phyloP scores from a whole-genome alignment of 2,888 invertebrate species.

The Drosophila algonquin region DNA sequence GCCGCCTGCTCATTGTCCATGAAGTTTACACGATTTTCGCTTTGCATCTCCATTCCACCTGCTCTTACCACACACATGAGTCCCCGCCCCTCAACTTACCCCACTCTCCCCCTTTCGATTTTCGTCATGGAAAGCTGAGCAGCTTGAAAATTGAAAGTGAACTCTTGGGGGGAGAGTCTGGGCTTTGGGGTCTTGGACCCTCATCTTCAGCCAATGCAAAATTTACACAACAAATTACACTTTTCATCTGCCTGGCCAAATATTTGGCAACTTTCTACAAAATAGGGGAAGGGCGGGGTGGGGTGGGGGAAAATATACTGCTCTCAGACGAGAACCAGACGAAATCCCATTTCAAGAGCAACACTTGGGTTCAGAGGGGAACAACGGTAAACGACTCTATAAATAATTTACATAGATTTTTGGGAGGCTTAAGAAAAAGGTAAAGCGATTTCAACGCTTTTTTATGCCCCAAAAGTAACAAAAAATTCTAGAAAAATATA shows the following conservation, averaged over 20 bases:
- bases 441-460: not conserved
- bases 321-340: not conserved
- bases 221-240: constrained; percentile 40
- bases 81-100: not conserved
- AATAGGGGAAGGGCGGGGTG: not conserved
- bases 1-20: constrained; percentile 72
- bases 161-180: not conserved
- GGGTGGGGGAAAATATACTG: not conserved
- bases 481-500: too few relatives aligned
- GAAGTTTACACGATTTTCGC: constrained; percentile 70
- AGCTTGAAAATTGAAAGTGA: constrained; percentile 53
- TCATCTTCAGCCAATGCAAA: not conserved
- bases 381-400: not conserved
- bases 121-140: constrained; percentile 27
- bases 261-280: constrained; percentile 39
- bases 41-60: constrained; percentile 34
- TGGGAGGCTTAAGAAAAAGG: not conserved
- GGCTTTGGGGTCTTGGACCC: not conserved
- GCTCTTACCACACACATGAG: constrained; percentile 49
- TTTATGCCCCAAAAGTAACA: too few relatives aligned
- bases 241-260: constrained; percentile 32
- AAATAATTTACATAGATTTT: not conserved
- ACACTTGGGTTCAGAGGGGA: not conserved
- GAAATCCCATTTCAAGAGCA: not conserved
- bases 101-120: not conserved